Base-by-base conservation (phyloP, 2,113 vertebrate species). In the Taurulus bubalis region DNA sequence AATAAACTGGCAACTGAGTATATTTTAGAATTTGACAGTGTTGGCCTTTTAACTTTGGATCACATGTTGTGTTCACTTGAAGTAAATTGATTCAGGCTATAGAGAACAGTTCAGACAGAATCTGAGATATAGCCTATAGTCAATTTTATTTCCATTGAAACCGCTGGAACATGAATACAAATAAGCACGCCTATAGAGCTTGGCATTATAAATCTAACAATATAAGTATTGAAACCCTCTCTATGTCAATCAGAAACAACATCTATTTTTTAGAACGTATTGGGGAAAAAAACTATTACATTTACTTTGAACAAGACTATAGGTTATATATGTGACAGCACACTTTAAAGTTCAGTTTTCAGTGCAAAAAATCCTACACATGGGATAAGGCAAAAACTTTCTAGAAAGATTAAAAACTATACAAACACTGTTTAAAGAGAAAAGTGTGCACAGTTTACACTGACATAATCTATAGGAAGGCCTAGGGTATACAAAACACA, bases 361-460 rank as follows among this genome's bases (percentile, higher is more conserved):
- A 90, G 90, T 89, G 92, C 85, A 88, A 93, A 92, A 58, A 86
- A 79, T 90, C 71, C 86, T 88, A 92, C 86, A 90, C 87, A 75
- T 64, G 79, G 24, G 59, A 85, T 92, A 91, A 94, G 90, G 92
- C 91, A 90, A 83, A 72, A 83, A 86, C 80, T 75, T 34, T 87
- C 91, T 93, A 93, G 60, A 94, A 93, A 93, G 77, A 86, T 94
- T 91, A 92, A 90, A 96, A 95, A 95, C 80, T 82, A 91, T 95
- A 94, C 93, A 95, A 95, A 95, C 92, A 94, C 89, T 76, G 89
- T 87, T 90, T 88, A 82, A 89, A 88, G 86, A 84, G 89, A 90
- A 91, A 90, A 68, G 80, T 93, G 78, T 71, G 90, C 87, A 93
- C 91, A 85, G 67, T 87, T 85, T 79, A 91, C 87, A 64, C 65